Evolutionary conservation across 2,888 invertebrate species (phyloP), one percentile per base, ranked within the genome.

Genomic region (Pycnomerus fuliginosus): DNA sequence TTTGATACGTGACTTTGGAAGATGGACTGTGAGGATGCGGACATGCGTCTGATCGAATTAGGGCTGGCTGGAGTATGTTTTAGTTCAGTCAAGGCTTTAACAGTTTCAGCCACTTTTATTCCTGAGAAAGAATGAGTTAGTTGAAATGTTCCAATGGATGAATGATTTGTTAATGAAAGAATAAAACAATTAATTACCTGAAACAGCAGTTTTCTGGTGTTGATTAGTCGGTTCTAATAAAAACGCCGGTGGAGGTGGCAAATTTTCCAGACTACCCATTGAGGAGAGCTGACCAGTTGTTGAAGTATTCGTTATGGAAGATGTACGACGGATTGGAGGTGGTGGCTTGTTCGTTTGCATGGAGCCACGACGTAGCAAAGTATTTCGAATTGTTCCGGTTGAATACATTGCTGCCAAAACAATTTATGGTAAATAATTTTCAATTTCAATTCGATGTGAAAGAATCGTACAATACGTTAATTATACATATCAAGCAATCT

Each of bases 11-110:
- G 55, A 10, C 49, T 40, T 36, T 63, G 66, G 45, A 63, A 67
- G 7, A 66, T 62, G 27, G 68, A 62, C 53, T 71, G 71, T 2
- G 70, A 57, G 15, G 70, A 65, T 1, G 62, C 48, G 2, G 69
- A 66, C 58, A 68, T 66, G 22, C 84, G 79, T 3, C 88, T 78
- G 15, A 85, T 73, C 3, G 87, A 78, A 52, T 84, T 84, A 2
- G 92, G 91, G 53, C 90, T 91, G 2, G 90, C 90, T 1, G 91
- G 90, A 60, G 87, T 90, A 72, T 91, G 91, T 60, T 88, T 85
- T 49, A 90, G 72, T 64, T 90, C 89, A 0, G 90, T 90, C 41
- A 92, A 72, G 25, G 88, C 90, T 67, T 90, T 87, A 3, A 91
- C 88, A 0, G 90, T 90, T 69, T 91, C 90, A 0, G 91, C 90